A percentile compares a stretch with the other conserved stretches of the same genome.
These are phyloP conservation scores for Charaxes varanes DNA, from an alignment of 1,140 invertebrate genomes.

Conservation along the genomic window DNA sequence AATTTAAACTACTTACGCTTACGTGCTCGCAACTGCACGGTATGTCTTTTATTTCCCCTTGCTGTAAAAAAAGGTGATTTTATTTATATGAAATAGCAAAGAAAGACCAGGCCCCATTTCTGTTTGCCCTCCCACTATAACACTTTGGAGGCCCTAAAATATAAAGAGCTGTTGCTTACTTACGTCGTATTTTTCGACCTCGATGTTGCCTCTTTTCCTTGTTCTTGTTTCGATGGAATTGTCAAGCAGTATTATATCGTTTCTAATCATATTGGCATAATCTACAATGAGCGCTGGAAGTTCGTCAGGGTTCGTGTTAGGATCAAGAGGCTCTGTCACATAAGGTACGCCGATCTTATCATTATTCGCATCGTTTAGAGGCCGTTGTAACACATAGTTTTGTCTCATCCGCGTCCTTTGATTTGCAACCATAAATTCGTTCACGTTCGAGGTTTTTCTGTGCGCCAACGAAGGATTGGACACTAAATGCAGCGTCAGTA, in stretches of 20 bases:
- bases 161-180: no score
- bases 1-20: conserved; percentile 30
- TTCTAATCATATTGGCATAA: conserved; percentile 58
- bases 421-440: conserved; percentile 46
- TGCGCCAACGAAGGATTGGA: conserved; percentile 35
- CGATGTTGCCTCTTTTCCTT: conserved; percentile 51
- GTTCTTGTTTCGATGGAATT: conserved; percentile 59
- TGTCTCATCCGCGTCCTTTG: conserved; percentile 43
- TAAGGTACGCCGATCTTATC: conserved; percentile 31
- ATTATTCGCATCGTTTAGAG: conserved; percentile 24
- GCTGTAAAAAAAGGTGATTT: conserved; percentile 26
- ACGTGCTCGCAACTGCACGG: conserved; percentile 44
- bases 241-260: conserved; percentile 56
- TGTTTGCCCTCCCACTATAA: no score
- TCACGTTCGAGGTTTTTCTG: conserved; percentile 37
- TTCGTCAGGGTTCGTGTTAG: conserved; percentile 37
- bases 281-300: conserved; percentile 49
- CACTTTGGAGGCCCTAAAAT: no score
- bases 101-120: no score
- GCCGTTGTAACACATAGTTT: conserved; percentile 45
- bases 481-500: conserved; percentile 35
- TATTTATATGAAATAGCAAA: background rate
- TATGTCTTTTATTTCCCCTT: conserved; percentile 27
- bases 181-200: conserved; percentile 41
- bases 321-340: conserved; percentile 28